These are phyloP conservation scores for Drosophila nr. perissopoda DNA, from an alignment of 2,888 invertebrate species.

Conservation along the genomic window DNA sequence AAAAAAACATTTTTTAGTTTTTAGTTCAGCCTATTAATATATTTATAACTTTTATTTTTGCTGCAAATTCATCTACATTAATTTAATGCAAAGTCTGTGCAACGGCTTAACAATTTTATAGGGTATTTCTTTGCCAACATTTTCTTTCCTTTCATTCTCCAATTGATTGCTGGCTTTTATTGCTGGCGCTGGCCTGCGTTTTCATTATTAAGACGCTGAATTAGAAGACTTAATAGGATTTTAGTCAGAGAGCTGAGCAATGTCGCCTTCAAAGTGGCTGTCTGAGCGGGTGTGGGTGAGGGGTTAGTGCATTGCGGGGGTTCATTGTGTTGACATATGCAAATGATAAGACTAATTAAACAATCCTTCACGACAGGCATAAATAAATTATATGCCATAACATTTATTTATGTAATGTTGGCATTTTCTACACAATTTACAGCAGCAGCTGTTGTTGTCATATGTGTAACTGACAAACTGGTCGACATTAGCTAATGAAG, in stretches of 20 bases:
- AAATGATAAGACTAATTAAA: constrained; percentile 66
- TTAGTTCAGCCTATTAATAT: neutral
- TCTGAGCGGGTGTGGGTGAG: neutral
- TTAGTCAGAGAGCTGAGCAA: constrained; percentile 23
- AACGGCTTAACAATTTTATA: neutral
- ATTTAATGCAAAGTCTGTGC: neutral
- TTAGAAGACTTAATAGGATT: constrained; percentile 64
- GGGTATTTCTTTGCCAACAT: constrained; percentile 8
- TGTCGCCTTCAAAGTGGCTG: constrained; percentile 23
- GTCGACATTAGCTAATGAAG: constrained; percentile 71
- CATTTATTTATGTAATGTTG: constrained; percentile 26
- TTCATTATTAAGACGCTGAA: constrained; percentile 32
- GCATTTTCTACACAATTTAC: constrained; percentile 67
- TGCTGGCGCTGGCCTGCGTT: constrained; percentile 28
- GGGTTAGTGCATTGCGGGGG: constrained; percentile 24
- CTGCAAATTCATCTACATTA: neutral
- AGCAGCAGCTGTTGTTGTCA: constrained; percentile 33
- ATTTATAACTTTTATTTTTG: neutral
- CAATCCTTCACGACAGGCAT: constrained; percentile 57
- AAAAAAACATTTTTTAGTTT: neutral
- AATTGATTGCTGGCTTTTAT: neutral
- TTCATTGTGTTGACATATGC: constrained; percentile 69
- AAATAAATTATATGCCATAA: constrained; percentile 49
- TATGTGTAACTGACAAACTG: constrained; percentile 63
- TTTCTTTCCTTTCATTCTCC: neutral